Conservation (phyloP, 2,113 vertebrate genomes). For the Pungitius pungitius region DNA sequence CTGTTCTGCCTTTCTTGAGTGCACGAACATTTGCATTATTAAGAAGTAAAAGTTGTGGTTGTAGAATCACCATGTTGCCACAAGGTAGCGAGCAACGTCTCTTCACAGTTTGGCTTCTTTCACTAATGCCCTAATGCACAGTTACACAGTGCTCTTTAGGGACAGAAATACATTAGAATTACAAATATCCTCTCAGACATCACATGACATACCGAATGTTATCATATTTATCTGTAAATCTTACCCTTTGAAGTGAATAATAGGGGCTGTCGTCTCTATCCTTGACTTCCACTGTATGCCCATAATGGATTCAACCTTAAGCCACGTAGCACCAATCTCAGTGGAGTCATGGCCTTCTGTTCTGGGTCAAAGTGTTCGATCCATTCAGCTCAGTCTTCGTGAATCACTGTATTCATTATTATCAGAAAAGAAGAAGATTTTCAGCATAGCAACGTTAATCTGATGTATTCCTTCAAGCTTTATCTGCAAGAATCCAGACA, state of each 20-base stretch:
- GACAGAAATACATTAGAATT: background rate
- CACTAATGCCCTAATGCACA: background rate
- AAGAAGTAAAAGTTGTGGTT: background rate
- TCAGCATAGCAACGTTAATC: background rate
- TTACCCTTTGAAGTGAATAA: slow-evolving; percentile 33
- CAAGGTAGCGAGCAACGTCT: background rate
- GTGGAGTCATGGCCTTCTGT: slow-evolving; percentile 52
- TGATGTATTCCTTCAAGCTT: background rate
- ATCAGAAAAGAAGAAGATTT: slow-evolving; percentile 9
- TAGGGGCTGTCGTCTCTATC: slow-evolving; percentile 20
- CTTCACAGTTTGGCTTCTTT: too few relatives aligned
- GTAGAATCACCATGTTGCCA: background rate
- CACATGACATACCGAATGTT: background rate
- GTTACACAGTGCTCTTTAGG: background rate
- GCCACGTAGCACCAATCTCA: slow-evolving; percentile 39
- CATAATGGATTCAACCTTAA: slow-evolving; percentile 46
- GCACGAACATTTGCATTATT: too few relatives aligned
- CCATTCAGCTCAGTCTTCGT: slow-evolving; percentile 29
- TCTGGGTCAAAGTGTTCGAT: slow-evolving; percentile 50
- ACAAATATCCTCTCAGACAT: background rate
- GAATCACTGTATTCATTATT: slow-evolving; percentile 19
- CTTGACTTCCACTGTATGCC: slow-evolving; percentile 15
- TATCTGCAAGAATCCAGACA: slow-evolving; percentile 4
- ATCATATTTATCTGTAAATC: slow-evolving; percentile 17
- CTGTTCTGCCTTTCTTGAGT: background rate